These are phyloP conservation scores for Brachionus sp. DNA, from an alignment of 1,140 invertebrate genomes.

Conservation along the genomic window DNA sequence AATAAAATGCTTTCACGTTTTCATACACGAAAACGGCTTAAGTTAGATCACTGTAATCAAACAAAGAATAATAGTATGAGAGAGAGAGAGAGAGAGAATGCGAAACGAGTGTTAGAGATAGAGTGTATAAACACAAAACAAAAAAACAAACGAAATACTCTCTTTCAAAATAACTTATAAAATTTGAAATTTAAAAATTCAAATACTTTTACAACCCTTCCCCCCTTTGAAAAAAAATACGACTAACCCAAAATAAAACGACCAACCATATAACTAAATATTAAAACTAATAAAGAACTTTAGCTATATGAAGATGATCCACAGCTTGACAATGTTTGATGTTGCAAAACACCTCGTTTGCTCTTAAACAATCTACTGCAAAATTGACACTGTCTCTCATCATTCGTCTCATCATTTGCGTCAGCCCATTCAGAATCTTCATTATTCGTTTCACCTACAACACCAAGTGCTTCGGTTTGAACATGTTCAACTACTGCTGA, in stretches of 20 bases:
- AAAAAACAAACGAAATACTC: too few species aligned
- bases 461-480: neutral
- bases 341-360: neutral
- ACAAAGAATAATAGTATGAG: neutral
- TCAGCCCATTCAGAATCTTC: neutral
- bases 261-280: neutral
- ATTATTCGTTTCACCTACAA: neutral
- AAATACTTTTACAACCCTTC: neutral
- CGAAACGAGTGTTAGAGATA: too few species aligned
- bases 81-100: neutral
- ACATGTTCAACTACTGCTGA: neutral
- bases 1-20: neutral
- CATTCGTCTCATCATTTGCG: neutral
- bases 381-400: neutral
- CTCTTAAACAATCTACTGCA: neutral
- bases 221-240: neutral
- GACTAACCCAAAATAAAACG: neutral
- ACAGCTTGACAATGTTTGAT: neutral
- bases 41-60: too few species aligned
- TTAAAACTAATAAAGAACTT: neutral
- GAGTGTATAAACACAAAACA: too few species aligned
- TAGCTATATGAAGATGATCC: neutral
- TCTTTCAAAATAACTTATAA: neutral
- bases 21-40: neutral
- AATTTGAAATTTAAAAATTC: neutral